These are phyloP conservation scores for Actenoides lindsayi DNA, from an alignment of 2,113 vertebrate species.

Conservation along the genomic window DNA sequence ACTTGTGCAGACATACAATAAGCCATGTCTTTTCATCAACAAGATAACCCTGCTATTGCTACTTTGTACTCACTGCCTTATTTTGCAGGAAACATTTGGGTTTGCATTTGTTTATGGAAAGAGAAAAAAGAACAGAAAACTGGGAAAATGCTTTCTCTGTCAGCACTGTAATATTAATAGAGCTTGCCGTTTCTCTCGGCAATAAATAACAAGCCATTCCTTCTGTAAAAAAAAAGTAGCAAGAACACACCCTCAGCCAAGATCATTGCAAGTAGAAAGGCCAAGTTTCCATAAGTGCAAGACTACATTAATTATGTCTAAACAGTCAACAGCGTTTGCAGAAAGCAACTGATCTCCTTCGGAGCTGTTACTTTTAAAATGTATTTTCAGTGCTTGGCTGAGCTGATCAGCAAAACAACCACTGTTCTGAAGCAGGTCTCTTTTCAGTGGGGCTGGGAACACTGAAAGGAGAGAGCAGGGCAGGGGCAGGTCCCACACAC, in stretches of 20 bases:
- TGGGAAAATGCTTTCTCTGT: slow-evolving; percentile 54
- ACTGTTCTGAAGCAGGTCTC: background rate
- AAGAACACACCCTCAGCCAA: slow-evolving; percentile 31
- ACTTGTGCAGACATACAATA: background rate
- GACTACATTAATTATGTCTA: slow-evolving; percentile 40
- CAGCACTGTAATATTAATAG: slow-evolving; percentile 44
- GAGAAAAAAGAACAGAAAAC: background rate
- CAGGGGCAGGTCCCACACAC: background rate
- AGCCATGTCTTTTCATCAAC: background rate
- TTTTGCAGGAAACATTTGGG: slow-evolving; percentile 1
- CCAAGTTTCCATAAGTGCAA: slow-evolving; percentile 49
- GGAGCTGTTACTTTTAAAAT: background rate
- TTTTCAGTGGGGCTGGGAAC: background rate
- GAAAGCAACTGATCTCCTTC: background rate
- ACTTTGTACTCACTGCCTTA: background rate
- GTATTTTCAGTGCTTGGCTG: background rate
- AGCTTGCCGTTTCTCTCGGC: background rate
- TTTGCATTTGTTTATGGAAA: slow-evolving; percentile 35
- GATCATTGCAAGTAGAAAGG: slow-evolving; percentile 28
- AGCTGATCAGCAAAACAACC: background rate
- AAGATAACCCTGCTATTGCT: background rate
- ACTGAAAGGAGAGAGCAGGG: background rate
- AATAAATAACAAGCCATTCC: slow-evolving; percentile 50
- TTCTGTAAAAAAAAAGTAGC: background rate
- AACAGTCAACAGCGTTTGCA: background rate